These are phyloP conservation scores for Xiphorhynchus elegans DNA, from an alignment of 2,113 vertebrate genomes.

Conservation along the genomic window DNA sequence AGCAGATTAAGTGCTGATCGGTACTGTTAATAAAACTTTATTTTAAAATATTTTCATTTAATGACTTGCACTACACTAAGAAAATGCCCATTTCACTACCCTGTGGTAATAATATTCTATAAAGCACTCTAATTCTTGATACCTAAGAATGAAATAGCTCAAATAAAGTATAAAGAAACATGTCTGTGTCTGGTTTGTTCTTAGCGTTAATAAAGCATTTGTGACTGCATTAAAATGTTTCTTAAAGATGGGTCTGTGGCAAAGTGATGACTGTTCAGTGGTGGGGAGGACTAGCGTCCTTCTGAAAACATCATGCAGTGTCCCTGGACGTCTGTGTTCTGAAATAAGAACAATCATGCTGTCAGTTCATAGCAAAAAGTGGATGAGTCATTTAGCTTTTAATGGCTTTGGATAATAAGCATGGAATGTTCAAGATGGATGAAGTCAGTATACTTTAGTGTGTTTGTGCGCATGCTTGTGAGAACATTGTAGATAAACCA, in stretches of 20 bases:
- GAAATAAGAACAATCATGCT: background rate
- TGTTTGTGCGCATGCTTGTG: fast-evolving
- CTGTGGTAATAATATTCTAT: conserved; percentile 43
- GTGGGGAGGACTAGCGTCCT: fast-evolving
- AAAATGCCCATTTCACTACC: conserved; percentile 53
- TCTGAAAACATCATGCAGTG: fast-evolving
- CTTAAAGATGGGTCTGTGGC: background rate
- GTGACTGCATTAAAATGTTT: background rate
- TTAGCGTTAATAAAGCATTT: background rate
- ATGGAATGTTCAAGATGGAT: background rate
- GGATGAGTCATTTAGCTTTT: background rate
- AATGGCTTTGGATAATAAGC: background rate
- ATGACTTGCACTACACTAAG: conserved; percentile 36
- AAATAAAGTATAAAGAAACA: conserved; percentile 53
- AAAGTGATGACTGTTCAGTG: fast-evolving
- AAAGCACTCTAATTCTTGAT: conserved; percentile 43
- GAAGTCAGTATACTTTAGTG: background rate
- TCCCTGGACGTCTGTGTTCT: background rate
- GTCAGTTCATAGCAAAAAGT: background rate
- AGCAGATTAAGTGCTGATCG: conserved; percentile 58
- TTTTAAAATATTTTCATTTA: conserved; percentile 58
- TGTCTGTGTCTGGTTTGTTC: background rate
- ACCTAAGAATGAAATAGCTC: background rate
- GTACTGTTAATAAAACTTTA: conserved; percentile 73
- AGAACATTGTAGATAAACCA: background rate